Base-by-base conservation (phyloP, 1,140 invertebrate genomes). In the Apis cerana region DNA sequence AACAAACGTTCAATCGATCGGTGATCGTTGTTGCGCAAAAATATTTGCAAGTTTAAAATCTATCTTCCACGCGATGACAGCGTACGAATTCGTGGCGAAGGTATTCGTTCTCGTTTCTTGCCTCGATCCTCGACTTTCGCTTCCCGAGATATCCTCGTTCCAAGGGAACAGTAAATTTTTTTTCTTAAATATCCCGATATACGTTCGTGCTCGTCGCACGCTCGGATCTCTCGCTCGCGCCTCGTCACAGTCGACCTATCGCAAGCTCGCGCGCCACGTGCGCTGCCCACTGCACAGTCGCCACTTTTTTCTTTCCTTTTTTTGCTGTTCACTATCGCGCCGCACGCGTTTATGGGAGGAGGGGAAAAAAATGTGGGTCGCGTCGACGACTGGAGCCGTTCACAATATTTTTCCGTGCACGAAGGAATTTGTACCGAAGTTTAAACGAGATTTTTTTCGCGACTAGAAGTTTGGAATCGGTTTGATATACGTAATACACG, bases 281-380 rank as follows among this genome's bases (percentile, higher is more conserved):
- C 43, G 21, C 27, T n/a, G 64, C 43, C 19, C 75, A 58, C 27
- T 17, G 58, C 50, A 64, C 65, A 65, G 33, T 77, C 75, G 43
- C 62, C 64, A 2, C 43, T 21, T 72, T 80, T 58, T 67, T 78
- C 5, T 43, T 7, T 43, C 5, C 33, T 43, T 43, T 43, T 43
- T 43, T 43, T 43, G 54, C 70, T 74, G 65, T 52, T 64, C 64
- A 80, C 48, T 64, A 74, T 72, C 58, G 50, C 33, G 48, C 5
- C 78, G 70, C 74, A 80, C 78, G 52, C 70, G n/a, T 27, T 79
- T 27, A 27, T 27, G 27, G 2, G 1, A 61, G 48, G n/a, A 52
- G 67, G 33, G 33, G 12, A 61, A 71, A 79, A 56, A 70, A 52
- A 76, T 76, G 19, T 70, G 48, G 67, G 75, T 78, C 75, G 68